Base-by-base conservation (phyloP, 2,888 invertebrate genomes). In the Heliconius sara region DNA sequence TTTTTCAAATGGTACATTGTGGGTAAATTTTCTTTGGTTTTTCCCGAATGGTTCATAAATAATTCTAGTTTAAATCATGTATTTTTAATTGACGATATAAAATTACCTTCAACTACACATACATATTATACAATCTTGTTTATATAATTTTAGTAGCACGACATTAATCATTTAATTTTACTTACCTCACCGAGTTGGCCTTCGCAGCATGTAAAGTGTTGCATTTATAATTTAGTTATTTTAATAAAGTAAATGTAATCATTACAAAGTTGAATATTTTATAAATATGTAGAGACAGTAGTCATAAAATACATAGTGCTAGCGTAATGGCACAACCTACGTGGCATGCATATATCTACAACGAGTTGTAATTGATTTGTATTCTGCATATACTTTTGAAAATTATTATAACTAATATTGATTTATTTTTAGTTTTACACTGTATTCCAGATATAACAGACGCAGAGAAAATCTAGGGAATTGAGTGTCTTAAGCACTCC, bases 181-280 rank as follows among this genome's bases (percentile, higher is more conserved):
- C 91, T 90, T 81, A 92, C 92, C 92, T 85, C 78, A 84, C 80
- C 67, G 81, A 79, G 83, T 81, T 81, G 85, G 80, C 80, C 86
- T 86, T 83, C 78, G 90, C 87, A 87, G 92, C 92, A 84, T 85
- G 84, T 85, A 90, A 85, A 87, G 84, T 34, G 25, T 73, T 73
- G 73, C 60, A 73, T 73, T 60, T 34, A 73, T 73, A 80, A 52
- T 65, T 68, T 70, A 39, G 25, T 73, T 34, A 57, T 73, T 73
- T 60, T 39, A n/a, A 73, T 39, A 39, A 34, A 73, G 34, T 60
- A 73, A n/a, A 73, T 60, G 39, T 57, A 30, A 34, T 16, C 60
- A 73, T 39, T 73, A 60, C 4, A 13, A 52, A 57, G 30, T 30
- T 72, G 27, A 57, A 72, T 72, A 57, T 72, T 30, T n/a, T 47